Conservation (phyloP, 1,140 invertebrate genomes). For the Oscheius sp. region DNA sequence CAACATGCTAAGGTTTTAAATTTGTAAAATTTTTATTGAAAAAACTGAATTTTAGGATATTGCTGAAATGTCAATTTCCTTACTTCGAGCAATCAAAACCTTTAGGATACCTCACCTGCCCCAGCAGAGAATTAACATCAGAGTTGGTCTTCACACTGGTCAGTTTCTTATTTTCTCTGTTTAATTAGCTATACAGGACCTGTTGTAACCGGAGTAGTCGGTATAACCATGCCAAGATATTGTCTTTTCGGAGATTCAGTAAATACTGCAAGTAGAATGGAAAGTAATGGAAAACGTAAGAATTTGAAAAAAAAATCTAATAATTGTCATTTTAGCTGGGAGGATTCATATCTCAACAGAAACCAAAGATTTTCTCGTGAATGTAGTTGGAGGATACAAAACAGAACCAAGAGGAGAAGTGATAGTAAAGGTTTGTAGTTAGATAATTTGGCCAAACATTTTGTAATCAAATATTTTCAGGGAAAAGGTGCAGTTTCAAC, state of each 20-base stretch:
- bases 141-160: conserved; percentile 66
- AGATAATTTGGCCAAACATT: neutral
- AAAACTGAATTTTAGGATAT: conserved; percentile 62
- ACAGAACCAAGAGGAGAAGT: conserved; percentile 30
- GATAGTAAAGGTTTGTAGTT: conserved; percentile 33
- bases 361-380: conserved; percentile 85
- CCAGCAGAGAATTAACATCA: conserved; percentile 77
- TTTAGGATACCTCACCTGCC: conserved; percentile 82
- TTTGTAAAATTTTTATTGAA: neutral
- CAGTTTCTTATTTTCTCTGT: conserved; percentile 39
- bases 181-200: conserved; percentile 8
- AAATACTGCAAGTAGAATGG: conserved; percentile 86
- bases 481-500: conserved; percentile 37
- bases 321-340: conserved; percentile 44
- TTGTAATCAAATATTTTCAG: conserved; percentile 20
- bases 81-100: conserved; percentile 69
- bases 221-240: conserved; percentile 63
- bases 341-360: conserved; percentile 66
- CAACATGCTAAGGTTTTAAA: conserved; percentile 63
- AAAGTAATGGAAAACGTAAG: conserved; percentile 64
- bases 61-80: conserved; percentile 62
- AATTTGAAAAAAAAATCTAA: conserved; percentile 6
- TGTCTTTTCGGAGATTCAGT: conserved; percentile 82
- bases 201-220: conserved; percentile 57
- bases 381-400: conserved; percentile 59